Conservation (phyloP, 2,113 vertebrate genomes). For the Anseranas semipalmata region DNA sequence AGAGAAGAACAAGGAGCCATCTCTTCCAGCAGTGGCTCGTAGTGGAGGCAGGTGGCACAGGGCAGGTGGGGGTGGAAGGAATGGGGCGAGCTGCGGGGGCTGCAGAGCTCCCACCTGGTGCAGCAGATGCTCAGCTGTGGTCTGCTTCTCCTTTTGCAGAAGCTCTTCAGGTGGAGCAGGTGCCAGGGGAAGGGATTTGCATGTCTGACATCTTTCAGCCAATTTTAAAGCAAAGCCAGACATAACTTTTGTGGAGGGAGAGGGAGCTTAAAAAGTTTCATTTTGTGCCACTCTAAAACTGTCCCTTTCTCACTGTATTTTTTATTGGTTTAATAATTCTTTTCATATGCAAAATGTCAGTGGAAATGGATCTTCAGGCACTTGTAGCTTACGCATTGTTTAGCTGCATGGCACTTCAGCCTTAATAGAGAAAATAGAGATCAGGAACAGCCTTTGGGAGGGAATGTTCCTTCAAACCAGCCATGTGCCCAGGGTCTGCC, state of each 20-base stretch:
- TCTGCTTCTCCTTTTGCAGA: background rate
- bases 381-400: background rate
- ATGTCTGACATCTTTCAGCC: slow-evolving; percentile 19
- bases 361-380: background rate
- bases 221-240: background rate
- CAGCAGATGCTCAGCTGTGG: background rate
- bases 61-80: background rate
- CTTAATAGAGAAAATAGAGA: background rate
- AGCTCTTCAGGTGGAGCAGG: background rate
- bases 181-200: background rate
- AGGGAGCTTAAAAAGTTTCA: background rate
- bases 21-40: background rate
- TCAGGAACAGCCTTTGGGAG: background rate
- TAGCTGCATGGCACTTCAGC: background rate
- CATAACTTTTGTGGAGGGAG: background rate
- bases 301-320: background rate
- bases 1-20: background rate
- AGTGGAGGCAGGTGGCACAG: background rate
- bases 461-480: background rate
- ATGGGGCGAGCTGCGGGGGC: background rate
- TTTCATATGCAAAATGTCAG: background rate
- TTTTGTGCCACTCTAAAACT: background rate
- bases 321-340: background rate
- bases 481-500: background rate
- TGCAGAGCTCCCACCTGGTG: background rate